Evolutionary conservation across 2,797 vertebrate species (phyloP).

Genomic region (Danio choprae): DNA sequence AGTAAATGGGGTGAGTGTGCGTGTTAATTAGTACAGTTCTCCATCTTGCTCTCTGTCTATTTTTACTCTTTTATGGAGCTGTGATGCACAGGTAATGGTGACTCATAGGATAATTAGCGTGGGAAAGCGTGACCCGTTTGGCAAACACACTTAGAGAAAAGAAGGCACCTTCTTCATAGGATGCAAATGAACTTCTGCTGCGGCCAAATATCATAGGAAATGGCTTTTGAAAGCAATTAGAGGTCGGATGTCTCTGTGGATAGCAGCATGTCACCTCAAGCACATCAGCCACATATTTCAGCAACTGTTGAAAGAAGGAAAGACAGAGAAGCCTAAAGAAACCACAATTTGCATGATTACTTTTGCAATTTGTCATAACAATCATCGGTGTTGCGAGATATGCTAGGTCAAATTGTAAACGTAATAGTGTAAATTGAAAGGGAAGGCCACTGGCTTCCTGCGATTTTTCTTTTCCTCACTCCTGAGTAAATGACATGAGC

Average conservation of each 20-base stretch:
- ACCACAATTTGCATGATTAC: slow-evolving; percentile 15
- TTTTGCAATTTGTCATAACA: not conserved
- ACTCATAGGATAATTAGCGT: slow-evolving; percentile 65
- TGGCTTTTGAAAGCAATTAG: slow-evolving; percentile 41
- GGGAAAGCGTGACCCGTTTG: slow-evolving; percentile 52
- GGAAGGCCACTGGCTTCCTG: slow-evolving; percentile 1
- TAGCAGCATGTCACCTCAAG: slow-evolving; percentile 28
- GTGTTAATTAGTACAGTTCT: slow-evolving; percentile 37
- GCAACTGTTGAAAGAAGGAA: not conserved
- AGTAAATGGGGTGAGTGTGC: not conserved
- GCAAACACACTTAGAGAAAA: slow-evolving; percentile 51
- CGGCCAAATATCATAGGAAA: slow-evolving; percentile 42
- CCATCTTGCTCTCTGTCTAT: slow-evolving; percentile 17
- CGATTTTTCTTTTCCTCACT: slow-evolving; percentile 20
- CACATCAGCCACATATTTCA: slow-evolving; percentile 8
- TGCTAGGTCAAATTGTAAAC: slow-evolving; percentile 7
- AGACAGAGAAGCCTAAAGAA: not conserved
- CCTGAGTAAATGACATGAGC: slow-evolving; percentile 24
- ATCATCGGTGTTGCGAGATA: not conserved
- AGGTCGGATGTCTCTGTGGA: slow-evolving; percentile 39
- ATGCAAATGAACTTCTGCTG: slow-evolving; percentile 58
- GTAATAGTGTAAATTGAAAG: slow-evolving; percentile 22
- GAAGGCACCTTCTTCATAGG: slow-evolving; percentile 54
- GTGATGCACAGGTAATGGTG: slow-evolving; percentile 49
- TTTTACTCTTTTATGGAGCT: slow-evolving; percentile 22